phyloP scores from a whole-genome alignment of 23 tunicate species.

The Clavelina lepadiformis region DNA sequence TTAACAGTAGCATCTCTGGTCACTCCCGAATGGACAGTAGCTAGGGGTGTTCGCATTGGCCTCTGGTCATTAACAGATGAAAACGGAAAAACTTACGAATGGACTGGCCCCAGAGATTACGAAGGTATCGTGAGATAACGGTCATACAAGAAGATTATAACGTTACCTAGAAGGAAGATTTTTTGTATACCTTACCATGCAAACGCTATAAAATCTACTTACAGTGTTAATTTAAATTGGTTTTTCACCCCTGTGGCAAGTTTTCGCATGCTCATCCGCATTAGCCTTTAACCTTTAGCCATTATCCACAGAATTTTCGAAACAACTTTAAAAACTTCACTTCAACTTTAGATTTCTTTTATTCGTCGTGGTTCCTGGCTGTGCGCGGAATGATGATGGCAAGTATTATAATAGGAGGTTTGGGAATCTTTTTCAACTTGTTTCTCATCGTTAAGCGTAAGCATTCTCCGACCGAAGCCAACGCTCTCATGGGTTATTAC shows the following conservation, averaged over 20 bases:
- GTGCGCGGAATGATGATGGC: conserved; percentile 82
- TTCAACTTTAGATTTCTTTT: conserved; percentile 48
- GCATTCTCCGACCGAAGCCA: conserved; percentile 12
- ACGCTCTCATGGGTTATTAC: conserved; percentile 53
- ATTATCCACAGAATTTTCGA: too few species aligned
- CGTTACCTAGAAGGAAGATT: background rate
- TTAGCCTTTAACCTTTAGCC: too few species aligned
- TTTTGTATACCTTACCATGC: background rate
- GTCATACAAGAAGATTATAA: too few species aligned
- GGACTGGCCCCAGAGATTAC: conserved; percentile 51
- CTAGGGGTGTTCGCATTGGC: conserved; percentile 43
- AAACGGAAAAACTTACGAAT: conserved; percentile 31
- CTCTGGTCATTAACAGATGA: conserved; percentile 52
- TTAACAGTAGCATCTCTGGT: conserved; percentile 55
- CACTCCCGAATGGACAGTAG: conserved; percentile 77
- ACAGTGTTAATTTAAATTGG: background rate
- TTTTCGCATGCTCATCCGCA: too few species aligned
- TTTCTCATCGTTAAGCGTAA: conserved; percentile 16
- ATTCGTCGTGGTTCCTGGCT: conserved; percentile 58
- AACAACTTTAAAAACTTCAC: background rate
- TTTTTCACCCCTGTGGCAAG: too few species aligned
- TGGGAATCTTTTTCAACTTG: conserved; percentile 47
- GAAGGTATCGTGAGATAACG: conserved; percentile 1
- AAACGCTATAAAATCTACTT: background rate
- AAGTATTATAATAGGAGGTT: conserved; percentile 51